These are phyloP conservation scores for Dendroctonus valens DNA, from an alignment of 1,140 invertebrate genomes.

Conservation along the genomic window DNA sequence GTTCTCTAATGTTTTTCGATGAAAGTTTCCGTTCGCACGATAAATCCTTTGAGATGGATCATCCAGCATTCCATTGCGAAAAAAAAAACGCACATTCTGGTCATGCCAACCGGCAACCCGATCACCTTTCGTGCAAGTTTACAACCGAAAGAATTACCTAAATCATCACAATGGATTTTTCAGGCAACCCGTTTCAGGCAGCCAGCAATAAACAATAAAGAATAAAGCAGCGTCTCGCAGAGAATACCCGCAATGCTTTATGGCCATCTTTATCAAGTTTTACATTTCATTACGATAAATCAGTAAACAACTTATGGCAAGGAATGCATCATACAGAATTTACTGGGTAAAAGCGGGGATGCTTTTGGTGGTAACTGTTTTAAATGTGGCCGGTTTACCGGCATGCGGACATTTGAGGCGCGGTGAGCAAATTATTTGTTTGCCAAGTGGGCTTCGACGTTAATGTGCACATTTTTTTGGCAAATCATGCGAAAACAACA, in stretches of 20 bases:
- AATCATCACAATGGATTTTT: constrained; percentile 34
- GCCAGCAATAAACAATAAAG: constrained; percentile 35
- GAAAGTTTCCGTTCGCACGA: too few relatives aligned
- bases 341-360: constrained; percentile 15
- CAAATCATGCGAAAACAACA: neutral
- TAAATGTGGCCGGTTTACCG: constrained; percentile 12
- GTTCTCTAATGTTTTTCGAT: too few relatives aligned
- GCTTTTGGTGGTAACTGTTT: constrained; percentile 29
- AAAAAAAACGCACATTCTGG: neutral
- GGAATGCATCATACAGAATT: constrained; percentile 30
- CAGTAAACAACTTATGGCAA: constrained; percentile 25
- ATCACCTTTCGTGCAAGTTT: constrained; percentile 15
- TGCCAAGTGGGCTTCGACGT: too few relatives aligned
- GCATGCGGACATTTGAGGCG: too few relatives aligned
- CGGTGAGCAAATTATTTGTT: too few relatives aligned
- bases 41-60: too few relatives aligned
- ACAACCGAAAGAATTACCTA: constrained; percentile 26
- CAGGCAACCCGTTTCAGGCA: constrained; percentile 27
- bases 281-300: constrained; percentile 38
- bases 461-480: too few relatives aligned
- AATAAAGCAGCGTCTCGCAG: constrained; percentile 32
- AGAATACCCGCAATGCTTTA: constrained; percentile 36
- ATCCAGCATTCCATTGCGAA: too few relatives aligned
- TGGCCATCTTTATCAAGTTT: constrained; percentile 36
- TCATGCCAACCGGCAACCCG: constrained; percentile 6